Conservation (phyloP, 2,888 invertebrate genomes). For the Corbicula japonica region DNA sequence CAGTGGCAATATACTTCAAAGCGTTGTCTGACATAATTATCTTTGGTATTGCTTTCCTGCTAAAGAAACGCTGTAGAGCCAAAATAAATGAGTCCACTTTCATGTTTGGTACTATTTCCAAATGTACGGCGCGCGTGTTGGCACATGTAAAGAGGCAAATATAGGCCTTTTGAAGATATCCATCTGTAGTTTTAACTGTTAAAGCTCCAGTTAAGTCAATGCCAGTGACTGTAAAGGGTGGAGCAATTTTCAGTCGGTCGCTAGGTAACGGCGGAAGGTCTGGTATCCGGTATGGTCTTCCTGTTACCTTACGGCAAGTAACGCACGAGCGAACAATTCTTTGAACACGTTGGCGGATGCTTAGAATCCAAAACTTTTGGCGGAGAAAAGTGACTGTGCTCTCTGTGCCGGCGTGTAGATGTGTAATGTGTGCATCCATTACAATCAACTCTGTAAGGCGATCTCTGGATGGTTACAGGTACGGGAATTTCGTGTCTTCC, state of each 20-base stretch:
- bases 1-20: neutral
- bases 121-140: too few relatives aligned
- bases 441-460: neutral
- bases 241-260: slow-evolving; percentile 16
- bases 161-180: neutral
- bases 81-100: too few relatives aligned
- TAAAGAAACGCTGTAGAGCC: neutral
- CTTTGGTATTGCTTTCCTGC: too few relatives aligned
- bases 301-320: too few relatives aligned
- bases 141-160: slow-evolving; percentile 1
- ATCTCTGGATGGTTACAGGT: slow-evolving; percentile 3
- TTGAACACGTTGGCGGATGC: slow-evolving; percentile 18
- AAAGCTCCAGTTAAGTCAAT: neutral
- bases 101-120: too few relatives aligned
- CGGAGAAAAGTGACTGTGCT: too few relatives aligned
- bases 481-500: slow-evolving; percentile 1
- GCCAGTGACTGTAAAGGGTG: neutral
- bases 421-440: slow-evolving; percentile 4
- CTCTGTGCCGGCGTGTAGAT: neutral
- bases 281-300: neutral
- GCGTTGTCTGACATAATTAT: neutral
- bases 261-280: neutral
- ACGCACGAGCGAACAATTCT: too few relatives aligned
- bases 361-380: too few relatives aligned
- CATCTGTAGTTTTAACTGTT: neutral